phyloP scores from a whole-genome alignment of 2,797 vertebrate species.

The Helicolenus hilgendorfi region DNA sequence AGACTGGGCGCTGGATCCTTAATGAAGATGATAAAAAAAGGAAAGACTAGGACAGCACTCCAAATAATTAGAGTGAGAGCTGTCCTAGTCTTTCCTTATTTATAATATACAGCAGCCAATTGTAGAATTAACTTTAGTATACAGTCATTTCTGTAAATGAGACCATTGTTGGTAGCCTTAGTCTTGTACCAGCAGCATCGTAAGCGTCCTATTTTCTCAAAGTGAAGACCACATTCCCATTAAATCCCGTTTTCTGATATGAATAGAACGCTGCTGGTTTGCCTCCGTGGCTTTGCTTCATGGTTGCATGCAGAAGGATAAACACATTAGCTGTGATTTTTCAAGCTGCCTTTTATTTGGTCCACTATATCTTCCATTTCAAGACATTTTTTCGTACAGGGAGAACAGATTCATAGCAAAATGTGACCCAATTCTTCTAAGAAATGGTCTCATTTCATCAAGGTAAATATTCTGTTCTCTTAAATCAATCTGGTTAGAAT shows the following conservation, averaged over 20 bases:
- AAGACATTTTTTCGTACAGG: background rate
- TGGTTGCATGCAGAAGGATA: constrained; percentile 16
- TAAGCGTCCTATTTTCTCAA: background rate
- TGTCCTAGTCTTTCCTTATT: background rate
- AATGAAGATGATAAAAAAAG: background rate
- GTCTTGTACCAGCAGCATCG: background rate
- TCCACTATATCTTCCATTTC: constrained; percentile 3
- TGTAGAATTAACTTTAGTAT: background rate
- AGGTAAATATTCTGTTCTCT: background rate
- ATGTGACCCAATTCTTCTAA: background rate
- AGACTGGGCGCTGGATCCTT: background rate
- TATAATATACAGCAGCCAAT: background rate
- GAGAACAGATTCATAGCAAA: background rate
- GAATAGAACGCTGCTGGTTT: background rate
- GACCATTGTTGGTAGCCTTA: background rate
- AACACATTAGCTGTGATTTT: constrained; percentile 35
- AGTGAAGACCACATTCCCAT: background rate
- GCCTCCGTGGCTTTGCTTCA: constrained; percentile 20
- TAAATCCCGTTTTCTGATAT: constrained; percentile 9
- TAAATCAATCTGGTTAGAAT: background rate
- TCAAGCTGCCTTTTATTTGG: constrained; percentile 33
- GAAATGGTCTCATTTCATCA: background rate
- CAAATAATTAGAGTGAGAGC: too few relatives aligned
- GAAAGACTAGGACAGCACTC: background rate
- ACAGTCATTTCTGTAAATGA: background rate